Evolutionary conservation across 2,113 vertebrate genomes (phyloP).

Genomic region (Vimba vimba): DNA sequence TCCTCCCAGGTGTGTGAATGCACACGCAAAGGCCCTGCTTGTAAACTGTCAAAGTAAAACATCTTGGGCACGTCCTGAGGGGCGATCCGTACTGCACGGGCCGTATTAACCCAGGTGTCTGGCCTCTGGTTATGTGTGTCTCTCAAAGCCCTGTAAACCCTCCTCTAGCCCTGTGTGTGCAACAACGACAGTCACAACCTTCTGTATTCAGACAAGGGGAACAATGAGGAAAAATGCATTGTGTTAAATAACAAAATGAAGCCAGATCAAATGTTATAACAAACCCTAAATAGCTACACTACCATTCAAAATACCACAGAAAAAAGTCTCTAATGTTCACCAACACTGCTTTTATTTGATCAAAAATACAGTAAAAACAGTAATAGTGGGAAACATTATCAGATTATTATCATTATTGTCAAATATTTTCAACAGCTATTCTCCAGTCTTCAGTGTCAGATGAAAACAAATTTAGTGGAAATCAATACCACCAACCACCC

Average conservation of each 20-base stretch:
- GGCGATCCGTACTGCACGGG: background rate
- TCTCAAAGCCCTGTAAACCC: slow-evolving; percentile 45
- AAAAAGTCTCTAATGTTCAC: background rate
- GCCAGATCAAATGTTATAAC: background rate
- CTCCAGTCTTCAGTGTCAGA: too few relatives aligned
- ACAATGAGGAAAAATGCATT: background rate
- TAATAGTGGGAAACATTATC: too few relatives aligned
- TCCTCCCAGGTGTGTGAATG: background rate
- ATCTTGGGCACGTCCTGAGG: background rate
- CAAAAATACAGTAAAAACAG: background rate
- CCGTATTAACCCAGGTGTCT: slow-evolving; percentile 38
- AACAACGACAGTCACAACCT: slow-evolving; percentile 40
- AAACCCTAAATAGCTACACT: background rate
- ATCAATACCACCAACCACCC: slow-evolving; percentile 69
- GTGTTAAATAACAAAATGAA: background rate
- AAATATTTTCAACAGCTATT: too few relatives aligned
- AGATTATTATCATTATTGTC: too few relatives aligned
- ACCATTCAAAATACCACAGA: background rate
- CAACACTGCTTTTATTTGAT: background rate
- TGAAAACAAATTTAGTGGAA: too few relatives aligned
- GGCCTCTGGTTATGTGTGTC: background rate
- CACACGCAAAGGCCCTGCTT: background rate
- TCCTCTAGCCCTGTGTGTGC: slow-evolving; percentile 62
- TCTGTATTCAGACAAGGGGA: background rate
- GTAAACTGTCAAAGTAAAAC: slow-evolving; percentile 5